phyloP scores from a whole-genome alignment of 2,113 vertebrate species.

The Bungarus multicinctus region DNA sequence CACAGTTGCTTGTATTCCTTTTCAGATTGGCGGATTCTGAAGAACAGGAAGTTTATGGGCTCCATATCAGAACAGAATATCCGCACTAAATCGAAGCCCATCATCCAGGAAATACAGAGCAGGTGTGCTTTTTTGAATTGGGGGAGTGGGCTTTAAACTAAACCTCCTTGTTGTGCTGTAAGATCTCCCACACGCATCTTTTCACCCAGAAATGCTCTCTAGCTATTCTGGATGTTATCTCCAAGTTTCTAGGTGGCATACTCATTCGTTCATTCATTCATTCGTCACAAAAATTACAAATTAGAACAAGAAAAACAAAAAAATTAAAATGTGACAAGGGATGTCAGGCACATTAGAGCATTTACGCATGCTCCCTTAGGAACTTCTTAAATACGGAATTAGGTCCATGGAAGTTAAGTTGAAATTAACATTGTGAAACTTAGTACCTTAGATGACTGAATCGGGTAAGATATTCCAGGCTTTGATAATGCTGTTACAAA shows the following conservation, averaged over 20 bases:
- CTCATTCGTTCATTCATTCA: neutral
- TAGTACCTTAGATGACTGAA: neutral
- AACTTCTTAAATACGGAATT: neutral
- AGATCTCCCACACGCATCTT: neutral
- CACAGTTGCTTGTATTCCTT: neutral
- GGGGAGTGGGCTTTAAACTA: neutral
- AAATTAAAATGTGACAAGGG: neutral
- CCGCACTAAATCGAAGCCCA: conserved; percentile 75
- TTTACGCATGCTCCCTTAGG: neutral
- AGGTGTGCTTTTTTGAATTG: conserved; percentile 25
- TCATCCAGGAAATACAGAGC: conserved; percentile 79
- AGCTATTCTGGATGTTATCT: neutral
- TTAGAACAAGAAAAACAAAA: neutral
- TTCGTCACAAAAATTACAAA: neutral
- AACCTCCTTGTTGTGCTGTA: neutral
- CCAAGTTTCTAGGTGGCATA: neutral
- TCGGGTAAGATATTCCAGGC: neutral
- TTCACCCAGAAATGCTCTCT: neutral
- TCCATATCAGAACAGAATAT: conserved; percentile 83
- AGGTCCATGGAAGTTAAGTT: neutral
- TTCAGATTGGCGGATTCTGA: conserved; percentile 83
- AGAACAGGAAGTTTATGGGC: conserved; percentile 84
- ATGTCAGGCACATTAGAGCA: neutral
- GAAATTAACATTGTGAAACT: neutral
- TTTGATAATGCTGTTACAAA: too few species aligned